A percentile compares a stretch with the other conserved stretches of the same genome.
Evolutionary conservation across 2,888 invertebrate species (phyloP).

Genomic region (Apamea crenata): DNA sequence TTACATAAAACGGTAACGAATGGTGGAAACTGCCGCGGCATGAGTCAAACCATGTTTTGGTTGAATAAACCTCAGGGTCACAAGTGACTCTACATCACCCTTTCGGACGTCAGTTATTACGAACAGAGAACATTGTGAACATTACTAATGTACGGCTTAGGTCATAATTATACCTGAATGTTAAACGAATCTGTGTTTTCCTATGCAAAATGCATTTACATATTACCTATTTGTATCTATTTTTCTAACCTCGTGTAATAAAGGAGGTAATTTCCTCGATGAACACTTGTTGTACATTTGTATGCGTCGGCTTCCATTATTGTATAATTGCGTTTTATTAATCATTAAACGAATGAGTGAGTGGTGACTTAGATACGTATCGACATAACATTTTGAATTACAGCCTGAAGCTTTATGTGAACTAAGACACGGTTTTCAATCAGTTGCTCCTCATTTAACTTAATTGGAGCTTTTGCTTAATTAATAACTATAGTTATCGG

Average conservation of each 20-base stretch:
- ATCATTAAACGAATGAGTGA: slow-evolving; percentile 37
- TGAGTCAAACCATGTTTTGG: slow-evolving; percentile 69
- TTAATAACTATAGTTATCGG: neutral
- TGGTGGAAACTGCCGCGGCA: slow-evolving; percentile 51
- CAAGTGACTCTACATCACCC: slow-evolving; percentile 56
- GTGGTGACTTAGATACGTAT: neutral
- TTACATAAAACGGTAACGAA: slow-evolving; percentile 44
- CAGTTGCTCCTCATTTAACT: neutral
- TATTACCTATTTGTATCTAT: slow-evolving; percentile 31
- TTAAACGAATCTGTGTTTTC: slow-evolving; percentile 50
- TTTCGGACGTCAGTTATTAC: slow-evolving; percentile 59
- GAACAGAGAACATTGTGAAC: slow-evolving; percentile 42
- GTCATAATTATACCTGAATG: slow-evolving; percentile 53
- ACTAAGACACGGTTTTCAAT: slow-evolving; percentile 3
- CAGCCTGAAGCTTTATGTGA: slow-evolving; percentile 13
- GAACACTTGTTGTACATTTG: slow-evolving; percentile 22
- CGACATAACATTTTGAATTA: slow-evolving; percentile 33
- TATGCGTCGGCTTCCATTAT: slow-evolving; percentile 15
- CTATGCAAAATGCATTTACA: slow-evolving; percentile 39
- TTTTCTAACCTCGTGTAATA: slow-evolving; percentile 36
- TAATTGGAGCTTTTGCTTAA: neutral
- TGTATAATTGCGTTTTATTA: slow-evolving; percentile 41
- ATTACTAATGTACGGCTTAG: slow-evolving; percentile 60
- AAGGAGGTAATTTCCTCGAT: slow-evolving; percentile 45
- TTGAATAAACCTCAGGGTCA: slow-evolving; percentile 67